A percentile compares a stretch with the other conserved stretches of the same genome.
Conservation (phyloP, 2,797 vertebrate genomes). For the Nyctalus aviator region DNA sequence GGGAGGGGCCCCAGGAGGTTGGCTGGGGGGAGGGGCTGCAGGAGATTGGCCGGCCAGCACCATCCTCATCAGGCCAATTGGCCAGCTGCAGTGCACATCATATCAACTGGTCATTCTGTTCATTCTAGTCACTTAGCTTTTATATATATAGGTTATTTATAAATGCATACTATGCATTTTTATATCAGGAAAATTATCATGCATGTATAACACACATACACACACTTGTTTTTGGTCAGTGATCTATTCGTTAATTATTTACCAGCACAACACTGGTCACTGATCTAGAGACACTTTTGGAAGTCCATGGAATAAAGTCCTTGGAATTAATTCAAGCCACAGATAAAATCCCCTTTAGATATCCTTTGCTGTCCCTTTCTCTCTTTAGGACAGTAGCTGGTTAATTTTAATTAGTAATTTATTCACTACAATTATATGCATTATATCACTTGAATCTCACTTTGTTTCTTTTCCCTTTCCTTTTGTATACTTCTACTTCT, state of each 20-base stretch:
- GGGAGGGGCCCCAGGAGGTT: too few relatives aligned
- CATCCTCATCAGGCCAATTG: too few relatives aligned
- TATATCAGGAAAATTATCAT: not conserved
- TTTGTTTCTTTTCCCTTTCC: not conserved
- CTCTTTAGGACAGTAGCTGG: not conserved
- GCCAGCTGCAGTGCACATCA: too few relatives aligned
- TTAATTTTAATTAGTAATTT: constrained; percentile 46
- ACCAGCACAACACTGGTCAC: not conserved
- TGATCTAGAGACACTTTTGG: not conserved
- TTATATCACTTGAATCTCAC: not conserved
- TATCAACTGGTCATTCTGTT: too few relatives aligned
- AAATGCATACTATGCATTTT: not conserved
- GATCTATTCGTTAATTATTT: not conserved
- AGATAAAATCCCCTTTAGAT: not conserved
- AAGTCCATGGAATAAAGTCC: not conserved
- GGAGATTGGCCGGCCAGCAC: too few relatives aligned
- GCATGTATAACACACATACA: not conserved
- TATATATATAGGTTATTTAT: not conserved
- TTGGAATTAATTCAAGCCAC: constrained; percentile 6
- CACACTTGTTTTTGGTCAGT: not conserved
- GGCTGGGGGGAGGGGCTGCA: too few relatives aligned
- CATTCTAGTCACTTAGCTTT: too few relatives aligned
- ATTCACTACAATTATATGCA: not conserved
- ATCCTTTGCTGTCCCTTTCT: not conserved
- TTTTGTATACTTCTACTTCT: constrained; percentile 41